These are phyloP conservation scores for Papilio aristodemus DNA, from an alignment of 1,140 invertebrate species.

Conservation along the genomic window DNA sequence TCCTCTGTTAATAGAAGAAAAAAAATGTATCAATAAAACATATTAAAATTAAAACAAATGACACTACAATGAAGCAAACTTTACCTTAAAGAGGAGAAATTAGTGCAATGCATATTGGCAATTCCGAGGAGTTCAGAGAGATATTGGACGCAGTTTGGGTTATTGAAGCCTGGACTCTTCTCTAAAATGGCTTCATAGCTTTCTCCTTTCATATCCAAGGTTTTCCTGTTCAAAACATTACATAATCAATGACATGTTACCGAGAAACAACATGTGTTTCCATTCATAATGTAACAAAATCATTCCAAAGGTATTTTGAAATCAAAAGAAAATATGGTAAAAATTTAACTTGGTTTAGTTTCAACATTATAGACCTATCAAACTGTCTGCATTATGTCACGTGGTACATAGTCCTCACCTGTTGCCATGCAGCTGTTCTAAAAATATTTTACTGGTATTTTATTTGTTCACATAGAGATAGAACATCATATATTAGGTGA, in stretches of 20 bases:
- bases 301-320: slow-evolving; percentile 51
- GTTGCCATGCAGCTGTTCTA: slow-evolving; percentile 78
- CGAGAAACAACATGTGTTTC: slow-evolving; percentile 44
- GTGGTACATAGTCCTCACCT: slow-evolving; percentile 77
- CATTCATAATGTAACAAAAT: slow-evolving; percentile 44
- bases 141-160: slow-evolving; percentile 92
- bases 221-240: slow-evolving; percentile 84
- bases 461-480: slow-evolving; percentile 77
- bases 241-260: slow-evolving; percentile 37
- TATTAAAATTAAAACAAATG: slow-evolving; percentile 36
- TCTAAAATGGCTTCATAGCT: slow-evolving; percentile 92
- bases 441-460: slow-evolving; percentile 77
- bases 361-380: slow-evolving; percentile 65
- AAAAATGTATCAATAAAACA: slow-evolving; percentile 40
- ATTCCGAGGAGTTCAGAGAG: slow-evolving; percentile 87
- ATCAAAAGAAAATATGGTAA: slow-evolving; percentile 48
- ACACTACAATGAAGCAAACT: slow-evolving; percentile 27
- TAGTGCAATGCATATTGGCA: slow-evolving; percentile 85
- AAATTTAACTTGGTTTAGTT: slow-evolving; percentile 49
- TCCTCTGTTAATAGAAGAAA: slow-evolving; percentile 80
- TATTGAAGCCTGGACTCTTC: slow-evolving; percentile 92
- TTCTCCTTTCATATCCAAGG: slow-evolving; percentile 88
- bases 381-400: slow-evolving; percentile 67
- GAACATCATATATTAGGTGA: slow-evolving; percentile 74
- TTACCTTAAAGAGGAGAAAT: slow-evolving; percentile 89